A percentile compares a stretch with the other conserved stretches of the same genome.
These are phyloP conservation scores for Gastrophryne carolinensis DNA, from an alignment of 2,797 vertebrate genomes.

Conservation along the genomic window DNA sequence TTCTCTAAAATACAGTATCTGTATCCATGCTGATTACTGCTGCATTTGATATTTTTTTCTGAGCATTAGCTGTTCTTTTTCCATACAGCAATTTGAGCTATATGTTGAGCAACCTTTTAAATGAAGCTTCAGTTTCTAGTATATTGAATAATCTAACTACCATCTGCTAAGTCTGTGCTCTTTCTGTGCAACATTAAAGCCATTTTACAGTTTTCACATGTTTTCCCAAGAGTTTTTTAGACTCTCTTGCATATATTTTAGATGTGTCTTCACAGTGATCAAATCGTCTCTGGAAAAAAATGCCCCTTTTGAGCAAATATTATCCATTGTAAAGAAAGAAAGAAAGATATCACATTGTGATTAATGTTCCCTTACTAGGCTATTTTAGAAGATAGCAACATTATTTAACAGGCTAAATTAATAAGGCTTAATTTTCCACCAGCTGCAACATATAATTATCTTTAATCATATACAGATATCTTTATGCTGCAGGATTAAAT, in stretches of 20 bases:
- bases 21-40: background rate
- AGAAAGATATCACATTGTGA: conserved; percentile 1
- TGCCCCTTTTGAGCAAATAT: background rate
- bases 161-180: background rate
- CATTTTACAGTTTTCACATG: background rate
- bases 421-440: background rate
- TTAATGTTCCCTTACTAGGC: conserved; percentile 5
- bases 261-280: background rate
- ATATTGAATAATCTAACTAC: conserved; percentile 3
- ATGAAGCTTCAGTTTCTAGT: background rate
- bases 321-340: background rate
- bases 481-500: background rate
- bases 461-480: background rate
- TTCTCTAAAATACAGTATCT: background rate
- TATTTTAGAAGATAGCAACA: background rate
- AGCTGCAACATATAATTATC: background rate
- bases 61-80: background rate
- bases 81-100: background rate
- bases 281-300: background rate
- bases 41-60: background rate
- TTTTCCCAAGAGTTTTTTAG: background rate
- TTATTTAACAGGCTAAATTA: background rate
- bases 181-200: background rate
- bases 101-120: background rate
- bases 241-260: background rate